Evolutionary conservation across 2,888 invertebrate species (phyloP).

Genomic region (Ferrisia virgata): DNA sequence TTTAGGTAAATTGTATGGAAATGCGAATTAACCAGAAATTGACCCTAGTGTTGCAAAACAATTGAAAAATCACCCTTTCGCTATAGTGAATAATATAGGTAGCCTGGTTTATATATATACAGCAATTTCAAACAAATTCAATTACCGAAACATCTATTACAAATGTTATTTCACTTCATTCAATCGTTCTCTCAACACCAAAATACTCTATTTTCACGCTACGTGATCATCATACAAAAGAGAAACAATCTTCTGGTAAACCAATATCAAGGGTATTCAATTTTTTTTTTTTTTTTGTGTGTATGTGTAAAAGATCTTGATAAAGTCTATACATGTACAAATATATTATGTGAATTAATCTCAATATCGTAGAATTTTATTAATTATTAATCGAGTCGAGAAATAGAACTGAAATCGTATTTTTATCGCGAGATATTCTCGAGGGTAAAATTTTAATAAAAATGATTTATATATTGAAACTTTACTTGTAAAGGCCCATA

Average conservation of each 20-base stretch:
- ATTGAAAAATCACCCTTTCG: background rate
- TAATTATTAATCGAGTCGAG: background rate
- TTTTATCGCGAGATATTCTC: background rate
- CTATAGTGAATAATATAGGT: background rate
- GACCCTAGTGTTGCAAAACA: background rate
- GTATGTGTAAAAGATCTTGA: background rate
- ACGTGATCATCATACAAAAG: background rate
- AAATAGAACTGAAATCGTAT: background rate
- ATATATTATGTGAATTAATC: background rate
- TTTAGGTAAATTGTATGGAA: background rate
- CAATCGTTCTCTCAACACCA: background rate
- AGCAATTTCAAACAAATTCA: constrained; percentile 12
- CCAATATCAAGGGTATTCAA: background rate
- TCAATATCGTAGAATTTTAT: background rate
- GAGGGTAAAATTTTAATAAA: background rate
- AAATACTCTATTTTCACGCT: background rate
- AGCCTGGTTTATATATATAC: background rate
- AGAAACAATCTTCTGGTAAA: background rate
- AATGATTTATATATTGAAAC: constrained; percentile 13
- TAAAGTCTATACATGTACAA: background rate
- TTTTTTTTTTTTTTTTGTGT: background rate
- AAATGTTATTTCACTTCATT: background rate
- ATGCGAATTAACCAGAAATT: background rate
- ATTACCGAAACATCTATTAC: background rate
- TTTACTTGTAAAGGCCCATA: too few species aligned